A percentile compares a stretch with the other conserved stretches of the same genome.
phyloP scores from a whole-genome alignment of 2,888 invertebrate species.

The Ectemnius lituratus region DNA sequence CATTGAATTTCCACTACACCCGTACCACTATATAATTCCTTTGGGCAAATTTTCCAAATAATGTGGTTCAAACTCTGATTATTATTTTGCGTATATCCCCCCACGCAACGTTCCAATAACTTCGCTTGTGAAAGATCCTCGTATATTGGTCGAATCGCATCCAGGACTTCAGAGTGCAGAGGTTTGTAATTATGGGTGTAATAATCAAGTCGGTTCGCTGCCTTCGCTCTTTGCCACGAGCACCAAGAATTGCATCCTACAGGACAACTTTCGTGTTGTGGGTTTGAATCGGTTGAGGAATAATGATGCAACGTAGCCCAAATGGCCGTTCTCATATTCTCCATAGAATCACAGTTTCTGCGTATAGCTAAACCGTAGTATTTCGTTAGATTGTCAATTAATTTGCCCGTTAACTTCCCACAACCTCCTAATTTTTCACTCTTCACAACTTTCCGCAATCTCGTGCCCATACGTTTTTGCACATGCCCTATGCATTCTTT shows the following conservation, averaged over 20 bases:
- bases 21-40: too few relatives aligned
- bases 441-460: constrained; percentile 3
- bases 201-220: too few relatives aligned
- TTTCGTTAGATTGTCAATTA: neutral
- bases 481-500: constrained; percentile 13
- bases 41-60: too few relatives aligned
- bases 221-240: too few relatives aligned
- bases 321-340: constrained; percentile 30
- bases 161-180: too few relatives aligned
- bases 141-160: too few relatives aligned
- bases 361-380: constrained; percentile 33
- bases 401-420: neutral
- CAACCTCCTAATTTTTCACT: neutral
- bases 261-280: constrained; percentile 36
- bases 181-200: too few relatives aligned
- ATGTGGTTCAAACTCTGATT: too few relatives aligned
- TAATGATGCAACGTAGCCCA: constrained; percentile 35
- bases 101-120: too few relatives aligned
- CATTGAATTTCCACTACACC: too few relatives aligned
- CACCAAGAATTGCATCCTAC: constrained; percentile 1
- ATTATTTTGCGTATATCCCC: too few relatives aligned
- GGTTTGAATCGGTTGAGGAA: constrained; percentile 26
- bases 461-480: constrained; percentile 8
- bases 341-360: constrained; percentile 19
- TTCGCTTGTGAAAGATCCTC: too few relatives aligned